Evolutionary conservation across 2,888 invertebrate genomes (phyloP).

Genomic region (Petrophora chlorosata): DNA sequence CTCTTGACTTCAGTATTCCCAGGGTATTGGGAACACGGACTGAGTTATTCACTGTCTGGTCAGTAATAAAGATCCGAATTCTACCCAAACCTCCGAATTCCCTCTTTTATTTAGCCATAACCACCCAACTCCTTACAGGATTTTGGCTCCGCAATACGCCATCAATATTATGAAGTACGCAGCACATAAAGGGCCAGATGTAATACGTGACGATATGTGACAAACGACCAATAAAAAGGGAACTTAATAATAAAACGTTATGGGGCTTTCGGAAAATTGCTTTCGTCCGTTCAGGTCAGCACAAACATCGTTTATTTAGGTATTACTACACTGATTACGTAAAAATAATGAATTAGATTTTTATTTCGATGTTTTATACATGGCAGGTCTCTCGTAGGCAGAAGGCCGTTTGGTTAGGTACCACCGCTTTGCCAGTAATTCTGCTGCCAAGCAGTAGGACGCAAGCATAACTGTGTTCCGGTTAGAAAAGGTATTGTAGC

Average conservation of each 20-base stretch:
- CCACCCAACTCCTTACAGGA: conserved; percentile 6
- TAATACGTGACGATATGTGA: conserved; percentile 33
- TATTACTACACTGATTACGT: conserved; percentile 19
- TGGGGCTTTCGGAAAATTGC: conserved; percentile 46
- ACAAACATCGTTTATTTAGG: conserved; percentile 30
- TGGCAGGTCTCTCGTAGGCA: too few species aligned
- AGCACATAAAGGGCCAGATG: conserved; percentile 23
- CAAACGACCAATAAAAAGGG: conserved; percentile 45
- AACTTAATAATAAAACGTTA: conserved; percentile 48
- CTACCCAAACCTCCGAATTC: too few species aligned
- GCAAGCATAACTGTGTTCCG: too few species aligned
- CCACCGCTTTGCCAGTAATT: too few species aligned
- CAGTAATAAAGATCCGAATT: too few species aligned
- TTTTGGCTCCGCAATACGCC: conserved; percentile 17
- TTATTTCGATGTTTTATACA: too few species aligned
- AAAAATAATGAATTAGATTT: conserved; percentile 4
- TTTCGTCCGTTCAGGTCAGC: conserved; percentile 41
- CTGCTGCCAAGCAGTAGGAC: too few species aligned
- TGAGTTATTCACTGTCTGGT: too few species aligned
- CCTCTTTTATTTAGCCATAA: not conserved
- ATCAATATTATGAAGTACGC: conserved; percentile 29
- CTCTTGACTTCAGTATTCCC: too few species aligned
- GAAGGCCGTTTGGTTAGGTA: too few species aligned
- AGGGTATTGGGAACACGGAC: too few species aligned
- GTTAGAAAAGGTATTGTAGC: too few species aligned